Base-by-base conservation (phyloP, 2,888 invertebrate genomes). In the Isoperla grammatica region DNA sequence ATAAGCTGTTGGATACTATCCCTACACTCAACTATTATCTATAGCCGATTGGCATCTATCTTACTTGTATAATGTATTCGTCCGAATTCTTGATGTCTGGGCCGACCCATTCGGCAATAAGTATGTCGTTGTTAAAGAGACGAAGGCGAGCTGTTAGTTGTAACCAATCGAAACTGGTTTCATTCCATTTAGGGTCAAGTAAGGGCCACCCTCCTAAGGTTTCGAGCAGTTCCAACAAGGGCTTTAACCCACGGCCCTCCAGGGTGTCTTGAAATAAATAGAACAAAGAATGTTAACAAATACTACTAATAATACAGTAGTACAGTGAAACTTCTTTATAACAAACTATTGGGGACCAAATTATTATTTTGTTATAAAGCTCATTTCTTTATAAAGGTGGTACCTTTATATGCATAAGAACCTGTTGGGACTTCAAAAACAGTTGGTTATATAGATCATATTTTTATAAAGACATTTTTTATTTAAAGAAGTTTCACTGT, bases 71-170 rank as follows among this genome's bases (percentile, higher is more conserved):
- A 6, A 95, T 85, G 73, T 94, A 91, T 69, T 88, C 85, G 69
- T 91, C 87, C 5, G 95, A 94, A 73, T 95, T 91, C 72, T 92
- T 92, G 60, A 95, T 92, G 72, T 97, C 95, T 0, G 95, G 90
- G 11, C 92, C 93, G 42, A 95, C 90, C 88, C 90, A 90, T 71
- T 90, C 86, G 0, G 91, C 86, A 65, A 95, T 82, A 1, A 95
- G 77, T 60, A 93, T 86, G 64, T 91, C 90, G 69, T 92, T 93
- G 73, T 94, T 94, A 70, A 85, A 90, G 29, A 89, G 77, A 58
- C 90, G 79, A 13, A 91, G 71, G 62, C 84, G 82, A 0, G 89
- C 90, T 71, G 90, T 83, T 61, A 88, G 75, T 69, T 80, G 82
- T 45, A 88, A 76, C 84, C 89, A 86, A 69, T 89, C 83, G 68